phyloP scores from a whole-genome alignment of 2,797 vertebrate genomes.

The Phrynocephalus guinanensis region DNA sequence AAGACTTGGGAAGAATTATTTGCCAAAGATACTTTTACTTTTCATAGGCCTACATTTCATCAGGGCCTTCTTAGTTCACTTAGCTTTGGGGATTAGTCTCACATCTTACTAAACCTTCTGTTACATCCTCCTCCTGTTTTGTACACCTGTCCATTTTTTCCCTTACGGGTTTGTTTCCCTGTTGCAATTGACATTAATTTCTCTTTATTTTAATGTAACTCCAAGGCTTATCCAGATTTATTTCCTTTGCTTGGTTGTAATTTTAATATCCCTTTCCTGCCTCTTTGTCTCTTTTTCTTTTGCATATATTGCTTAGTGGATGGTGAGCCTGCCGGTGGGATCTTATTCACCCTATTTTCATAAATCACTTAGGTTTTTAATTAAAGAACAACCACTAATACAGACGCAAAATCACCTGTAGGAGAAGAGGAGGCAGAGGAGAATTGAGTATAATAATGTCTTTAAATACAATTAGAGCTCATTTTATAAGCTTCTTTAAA shows the following conservation, averaged over 20 bases:
- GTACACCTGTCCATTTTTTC: background rate
- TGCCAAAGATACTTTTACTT: too few relatives aligned
- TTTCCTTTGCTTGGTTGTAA: background rate
- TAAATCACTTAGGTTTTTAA: background rate
- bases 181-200: background rate
- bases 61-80: background rate
- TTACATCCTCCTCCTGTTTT: background rate
- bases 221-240: background rate
- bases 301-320: background rate
- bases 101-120: background rate
- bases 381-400: background rate
- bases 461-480: background rate
- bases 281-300: background rate
- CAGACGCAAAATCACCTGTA: background rate
- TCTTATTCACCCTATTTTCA: background rate
- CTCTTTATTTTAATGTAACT: background rate
- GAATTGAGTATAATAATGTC: background rate
- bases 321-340: background rate
- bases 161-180: background rate
- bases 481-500: background rate
- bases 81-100: background rate
- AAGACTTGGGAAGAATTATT: too few relatives aligned
- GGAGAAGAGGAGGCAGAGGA: background rate
- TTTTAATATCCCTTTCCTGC: background rate
- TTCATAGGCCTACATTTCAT: too few relatives aligned